Percentiles rank a stretch among this genome's conserved stretches.
phyloP scores from a whole-genome alignment of 1,140 invertebrate species.

The Teleopsis dalmanni region DNA sequence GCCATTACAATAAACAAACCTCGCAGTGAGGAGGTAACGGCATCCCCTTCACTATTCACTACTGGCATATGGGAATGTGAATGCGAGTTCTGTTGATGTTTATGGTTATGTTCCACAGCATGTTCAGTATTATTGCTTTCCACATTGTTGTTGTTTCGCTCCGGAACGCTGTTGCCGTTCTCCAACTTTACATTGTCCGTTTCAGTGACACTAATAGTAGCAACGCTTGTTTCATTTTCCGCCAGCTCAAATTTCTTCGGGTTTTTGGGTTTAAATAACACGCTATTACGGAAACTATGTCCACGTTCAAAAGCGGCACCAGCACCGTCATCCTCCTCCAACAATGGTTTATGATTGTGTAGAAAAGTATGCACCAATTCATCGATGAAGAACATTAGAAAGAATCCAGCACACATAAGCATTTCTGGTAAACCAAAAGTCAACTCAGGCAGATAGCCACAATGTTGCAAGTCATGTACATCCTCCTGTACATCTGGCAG shows the following conservation, averaged over 20 bases:
- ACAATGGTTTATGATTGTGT: slow-evolving; percentile 43
- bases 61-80: slow-evolving; percentile 47
- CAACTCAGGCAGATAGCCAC: slow-evolving; percentile 46
- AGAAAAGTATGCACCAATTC: slow-evolving; percentile 69
- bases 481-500: slow-evolving; percentile 78
- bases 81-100: slow-evolving; percentile 47
- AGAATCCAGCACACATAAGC: slow-evolving; percentile 70
- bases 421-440: slow-evolving; percentile 62
- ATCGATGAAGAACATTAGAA: slow-evolving; percentile 77
- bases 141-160: no score
- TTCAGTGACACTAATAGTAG: background rate
- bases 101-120: slow-evolving; percentile 36
- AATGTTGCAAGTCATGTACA: slow-evolving; percentile 51
- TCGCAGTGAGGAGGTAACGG: slow-evolving; percentile 59
- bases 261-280: slow-evolving; percentile 21
- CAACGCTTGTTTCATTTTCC: background rate
- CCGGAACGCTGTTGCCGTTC: slow-evolving; percentile 17
- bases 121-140: no score
- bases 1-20: slow-evolving; percentile 76
- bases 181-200: background rate
- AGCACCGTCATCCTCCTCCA: slow-evolving; percentile 17
- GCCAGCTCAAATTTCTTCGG: background rate
- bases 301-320: slow-evolving; percentile 35
- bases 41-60: slow-evolving; percentile 46
- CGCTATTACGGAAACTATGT: slow-evolving; percentile 34